These are phyloP conservation scores for Pteromalus puparum DNA, from an alignment of 1,140 invertebrate genomes.

Conservation along the genomic window DNA sequence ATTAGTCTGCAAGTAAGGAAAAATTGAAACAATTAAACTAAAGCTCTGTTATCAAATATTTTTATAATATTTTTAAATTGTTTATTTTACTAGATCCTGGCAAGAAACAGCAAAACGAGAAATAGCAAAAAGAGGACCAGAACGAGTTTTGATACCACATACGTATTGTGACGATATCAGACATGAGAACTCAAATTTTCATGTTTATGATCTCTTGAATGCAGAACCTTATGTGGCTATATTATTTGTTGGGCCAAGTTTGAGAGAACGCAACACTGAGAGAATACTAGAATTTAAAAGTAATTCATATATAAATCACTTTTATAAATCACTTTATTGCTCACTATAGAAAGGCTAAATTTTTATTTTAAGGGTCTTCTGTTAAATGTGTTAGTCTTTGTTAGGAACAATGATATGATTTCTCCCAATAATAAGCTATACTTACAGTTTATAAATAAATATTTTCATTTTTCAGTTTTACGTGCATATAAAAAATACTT, in stretches of 20 bases:
- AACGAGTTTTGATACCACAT: background rate
- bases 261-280: background rate
- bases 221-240: background rate
- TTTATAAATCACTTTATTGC: no score
- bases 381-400: no score
- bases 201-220: background rate
- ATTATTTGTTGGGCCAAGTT: constrained; percentile 27
- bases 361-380: no score
- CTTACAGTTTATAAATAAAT: no score
- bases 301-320: background rate
- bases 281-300: constrained; percentile 8
- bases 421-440: no score
- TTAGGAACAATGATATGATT: no score
- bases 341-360: background rate
- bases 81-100: constrained; percentile 1
- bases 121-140: constrained; percentile 16
- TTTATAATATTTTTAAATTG: background rate
- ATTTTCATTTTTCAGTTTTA: constrained; percentile 6
- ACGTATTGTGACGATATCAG: background rate
- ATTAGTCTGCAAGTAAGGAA: constrained; percentile 8
- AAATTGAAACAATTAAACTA: background rate
- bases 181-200: background rate
- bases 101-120: background rate
- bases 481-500: constrained; percentile 21
- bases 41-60: background rate